phyloP scores from a whole-genome alignment of 1,140 invertebrate genomes.

The Solenopsis fugax region DNA sequence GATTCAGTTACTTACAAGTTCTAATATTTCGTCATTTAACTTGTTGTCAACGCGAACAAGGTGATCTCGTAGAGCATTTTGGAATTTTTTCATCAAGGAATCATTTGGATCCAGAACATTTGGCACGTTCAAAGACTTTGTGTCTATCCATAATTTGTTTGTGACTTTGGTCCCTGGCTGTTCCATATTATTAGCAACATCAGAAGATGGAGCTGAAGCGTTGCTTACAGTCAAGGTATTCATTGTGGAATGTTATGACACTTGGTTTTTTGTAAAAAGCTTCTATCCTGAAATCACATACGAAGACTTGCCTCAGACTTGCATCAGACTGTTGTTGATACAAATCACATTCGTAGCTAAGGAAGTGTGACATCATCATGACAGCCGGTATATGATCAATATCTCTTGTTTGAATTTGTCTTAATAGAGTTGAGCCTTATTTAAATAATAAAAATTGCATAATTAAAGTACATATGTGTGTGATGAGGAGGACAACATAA shows the following conservation, averaged over 20 bases:
- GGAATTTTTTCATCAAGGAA: slow-evolving; percentile 89
- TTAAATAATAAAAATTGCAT: slow-evolving; percentile 5
- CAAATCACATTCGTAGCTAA: slow-evolving; percentile 36
- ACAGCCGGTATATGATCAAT: neutral
- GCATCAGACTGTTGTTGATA: slow-evolving; percentile 32
- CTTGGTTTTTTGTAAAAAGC: neutral
- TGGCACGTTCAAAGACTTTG: slow-evolving; percentile 41
- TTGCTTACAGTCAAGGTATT: neutral
- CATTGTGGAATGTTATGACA: neutral
- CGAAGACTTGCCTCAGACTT: neutral
- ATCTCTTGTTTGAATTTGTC: neutral
- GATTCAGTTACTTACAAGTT: slow-evolving; percentile 85
- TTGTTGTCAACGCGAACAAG: slow-evolving; percentile 87
- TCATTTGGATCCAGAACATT: slow-evolving; percentile 88
- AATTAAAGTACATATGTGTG: neutral
- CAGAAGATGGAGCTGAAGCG: neutral
- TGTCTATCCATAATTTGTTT: slow-evolving; percentile 31
- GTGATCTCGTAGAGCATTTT: slow-evolving; percentile 88
- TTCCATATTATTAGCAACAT: neutral
- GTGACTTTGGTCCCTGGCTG: neutral
- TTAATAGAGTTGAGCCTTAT: neutral
- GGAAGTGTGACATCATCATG: slow-evolving; percentile 31
- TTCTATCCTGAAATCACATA: slow-evolving; percentile 7
- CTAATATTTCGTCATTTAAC: slow-evolving; percentile 87
- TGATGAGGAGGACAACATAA: neutral